phyloP scores from a whole-genome alignment of 2,797 vertebrate species.

The Petrocephalus schoutedeni region DNA sequence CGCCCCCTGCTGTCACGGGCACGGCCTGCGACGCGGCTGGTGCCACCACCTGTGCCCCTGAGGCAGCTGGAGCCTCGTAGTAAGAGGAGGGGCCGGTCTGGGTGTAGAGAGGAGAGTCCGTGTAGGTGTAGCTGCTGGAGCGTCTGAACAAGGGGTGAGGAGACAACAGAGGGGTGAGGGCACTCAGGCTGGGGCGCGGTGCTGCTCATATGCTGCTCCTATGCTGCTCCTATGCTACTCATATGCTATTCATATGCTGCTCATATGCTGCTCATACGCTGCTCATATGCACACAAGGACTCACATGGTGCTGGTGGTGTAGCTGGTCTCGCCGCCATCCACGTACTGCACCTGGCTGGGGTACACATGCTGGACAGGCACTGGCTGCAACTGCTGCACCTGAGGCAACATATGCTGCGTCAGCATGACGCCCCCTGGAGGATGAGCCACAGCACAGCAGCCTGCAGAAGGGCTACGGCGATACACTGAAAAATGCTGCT shows the following conservation, averaged over 20 bases:
- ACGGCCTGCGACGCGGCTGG: constrained; percentile 69
- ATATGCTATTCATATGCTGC: no score
- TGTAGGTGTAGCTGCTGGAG: constrained; percentile 72
- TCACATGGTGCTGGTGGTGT: constrained; percentile 39
- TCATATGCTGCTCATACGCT: no score
- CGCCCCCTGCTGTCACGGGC: constrained; percentile 49
- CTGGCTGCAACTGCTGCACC: constrained; percentile 69
- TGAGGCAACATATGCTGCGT: constrained; percentile 28
- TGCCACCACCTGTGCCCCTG: constrained; percentile 71
- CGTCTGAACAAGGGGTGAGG: constrained; percentile 57
- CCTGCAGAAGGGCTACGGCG: not conserved
- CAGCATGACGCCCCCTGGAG: not conserved
- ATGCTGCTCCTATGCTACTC: no score
- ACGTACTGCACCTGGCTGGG: constrained; percentile 82
- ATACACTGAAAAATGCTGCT: not conserved
- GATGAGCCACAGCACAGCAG: not conserved
- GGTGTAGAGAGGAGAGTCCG: constrained; percentile 75
- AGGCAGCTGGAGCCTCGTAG: constrained; percentile 69
- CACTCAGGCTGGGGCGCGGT: not conserved
- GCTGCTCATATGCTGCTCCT: not conserved
- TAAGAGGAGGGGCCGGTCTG: constrained; percentile 69
- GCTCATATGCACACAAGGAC: not conserved
- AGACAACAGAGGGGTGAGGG: not conserved
- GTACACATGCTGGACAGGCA: constrained; percentile 75
- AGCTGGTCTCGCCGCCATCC: constrained; percentile 63